A percentile compares a stretch with the other conserved stretches of the same genome.
These are phyloP conservation scores for Saccostrea echinata DNA, from an alignment of 1,140 invertebrate species.

Conservation along the genomic window DNA sequence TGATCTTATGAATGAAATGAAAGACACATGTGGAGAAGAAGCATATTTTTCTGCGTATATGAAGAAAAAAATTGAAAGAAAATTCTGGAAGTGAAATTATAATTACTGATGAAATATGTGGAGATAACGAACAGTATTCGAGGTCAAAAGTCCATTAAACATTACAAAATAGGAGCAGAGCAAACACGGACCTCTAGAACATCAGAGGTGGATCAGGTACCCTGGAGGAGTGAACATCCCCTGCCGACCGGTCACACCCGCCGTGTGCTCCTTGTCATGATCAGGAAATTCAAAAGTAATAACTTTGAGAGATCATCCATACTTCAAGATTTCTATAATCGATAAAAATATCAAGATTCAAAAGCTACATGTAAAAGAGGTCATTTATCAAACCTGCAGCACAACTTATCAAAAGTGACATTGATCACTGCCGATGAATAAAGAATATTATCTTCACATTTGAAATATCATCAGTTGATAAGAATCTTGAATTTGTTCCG, in stretches of 20 bases:
- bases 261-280: too few species aligned
- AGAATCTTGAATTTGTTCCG: constrained; percentile 49
- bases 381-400: constrained; percentile 55
- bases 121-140: too few species aligned
- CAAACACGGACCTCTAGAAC: too few species aligned
- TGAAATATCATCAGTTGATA: constrained; percentile 39
- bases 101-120: constrained; percentile 34
- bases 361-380: constrained; percentile 43
- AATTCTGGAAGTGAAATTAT: constrained; percentile 58
- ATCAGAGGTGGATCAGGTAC: too few species aligned
- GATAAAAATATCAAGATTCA: constrained; percentile 26
- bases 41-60: constrained; percentile 57
- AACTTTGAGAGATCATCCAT: constrained; percentile 50
- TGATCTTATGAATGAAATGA: constrained; percentile 61
- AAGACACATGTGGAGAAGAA: constrained; percentile 43
- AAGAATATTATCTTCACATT: constrained; percentile 12
- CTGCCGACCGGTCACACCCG: too few species aligned
- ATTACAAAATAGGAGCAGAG: too few species aligned
- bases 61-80: constrained; percentile 52
- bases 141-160: too few species aligned
- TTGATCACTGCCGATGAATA: constrained; percentile 5
- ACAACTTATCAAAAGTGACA: constrained; percentile 59
- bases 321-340: constrained; percentile 50
- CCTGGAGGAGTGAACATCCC: too few species aligned
- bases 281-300: constrained; percentile 51